Conservation (phyloP, 2,113 vertebrate genomes). For the Egretta garzetta region DNA sequence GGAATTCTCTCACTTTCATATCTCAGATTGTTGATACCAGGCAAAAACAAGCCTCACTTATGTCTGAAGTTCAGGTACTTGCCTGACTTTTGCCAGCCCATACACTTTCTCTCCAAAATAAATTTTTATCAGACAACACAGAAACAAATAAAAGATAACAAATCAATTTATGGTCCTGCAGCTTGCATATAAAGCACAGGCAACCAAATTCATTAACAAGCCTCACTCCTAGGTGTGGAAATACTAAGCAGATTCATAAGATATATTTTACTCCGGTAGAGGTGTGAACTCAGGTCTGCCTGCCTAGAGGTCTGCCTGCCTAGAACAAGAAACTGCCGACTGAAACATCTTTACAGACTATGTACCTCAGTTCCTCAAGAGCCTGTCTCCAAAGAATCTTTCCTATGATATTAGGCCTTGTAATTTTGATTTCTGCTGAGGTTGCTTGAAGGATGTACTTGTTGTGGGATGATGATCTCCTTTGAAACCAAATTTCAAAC, state of each 20-base stretch:
- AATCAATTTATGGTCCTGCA: background rate
- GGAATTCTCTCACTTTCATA: background rate
- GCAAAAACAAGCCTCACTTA: background rate
- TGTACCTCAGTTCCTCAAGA: conserved; percentile 84
- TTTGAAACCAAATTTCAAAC: conserved; percentile 88
- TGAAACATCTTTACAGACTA: background rate
- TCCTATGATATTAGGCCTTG: conserved; percentile 81
- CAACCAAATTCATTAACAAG: background rate
- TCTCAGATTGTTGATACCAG: background rate
- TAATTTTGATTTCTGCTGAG: conserved; percentile 78
- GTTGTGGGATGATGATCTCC: conserved; percentile 82
- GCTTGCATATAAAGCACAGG: background rate
- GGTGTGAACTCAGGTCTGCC: background rate
- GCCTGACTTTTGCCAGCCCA: background rate
- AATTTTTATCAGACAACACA: background rate
- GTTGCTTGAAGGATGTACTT: conserved; percentile 84
- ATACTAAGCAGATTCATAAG: background rate
- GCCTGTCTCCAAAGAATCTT: conserved; percentile 88
- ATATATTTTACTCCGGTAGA: background rate
- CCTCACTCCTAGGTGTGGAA: background rate
- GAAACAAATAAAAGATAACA: background rate
- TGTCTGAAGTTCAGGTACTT: background rate
- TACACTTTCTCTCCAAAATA: background rate
- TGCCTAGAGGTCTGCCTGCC: background rate
- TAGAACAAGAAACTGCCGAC: background rate